Conservation (phyloP, 2,797 vertebrate species). For the Erethizon dorsatum region DNA sequence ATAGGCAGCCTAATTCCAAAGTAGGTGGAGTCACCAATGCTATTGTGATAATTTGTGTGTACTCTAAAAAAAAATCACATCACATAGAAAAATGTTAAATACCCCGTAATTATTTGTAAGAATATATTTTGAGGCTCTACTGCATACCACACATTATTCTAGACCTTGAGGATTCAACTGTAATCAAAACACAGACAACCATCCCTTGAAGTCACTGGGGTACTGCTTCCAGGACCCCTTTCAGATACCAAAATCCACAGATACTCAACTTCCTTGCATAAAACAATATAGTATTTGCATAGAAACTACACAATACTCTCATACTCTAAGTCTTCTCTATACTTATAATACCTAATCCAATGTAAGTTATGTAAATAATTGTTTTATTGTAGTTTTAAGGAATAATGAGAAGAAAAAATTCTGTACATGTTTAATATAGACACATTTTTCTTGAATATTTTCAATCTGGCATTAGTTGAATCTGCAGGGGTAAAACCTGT, state of each 20-base stretch:
- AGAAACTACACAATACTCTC: too few species aligned
- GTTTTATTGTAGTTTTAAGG: background rate
- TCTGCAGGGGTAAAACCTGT: background rate
- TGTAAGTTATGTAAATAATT: background rate
- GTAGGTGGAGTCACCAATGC: background rate
- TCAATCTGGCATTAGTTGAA: background rate
- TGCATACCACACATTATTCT: background rate
- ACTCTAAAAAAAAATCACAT: background rate
- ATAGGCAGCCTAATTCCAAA: background rate
- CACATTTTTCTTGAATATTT: background rate
- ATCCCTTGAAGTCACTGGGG: background rate
- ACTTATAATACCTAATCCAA: background rate
- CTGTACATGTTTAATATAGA: background rate
- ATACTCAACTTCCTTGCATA: background rate
- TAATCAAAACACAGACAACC: background rate
- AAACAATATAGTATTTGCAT: background rate
- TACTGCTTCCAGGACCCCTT: background rate
- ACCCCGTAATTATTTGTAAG: background rate
- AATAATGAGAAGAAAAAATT: background rate
- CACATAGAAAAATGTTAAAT: background rate
- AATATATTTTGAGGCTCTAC: background rate
- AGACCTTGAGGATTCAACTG: background rate
- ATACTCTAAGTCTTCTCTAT: background rate
- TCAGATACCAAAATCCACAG: background rate
- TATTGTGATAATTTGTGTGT: background rate